Evolutionary conservation across 2,113 vertebrate species (phyloP), one percentile per base, ranked within the genome.

Genomic region (Sula dactylatra): DNA sequence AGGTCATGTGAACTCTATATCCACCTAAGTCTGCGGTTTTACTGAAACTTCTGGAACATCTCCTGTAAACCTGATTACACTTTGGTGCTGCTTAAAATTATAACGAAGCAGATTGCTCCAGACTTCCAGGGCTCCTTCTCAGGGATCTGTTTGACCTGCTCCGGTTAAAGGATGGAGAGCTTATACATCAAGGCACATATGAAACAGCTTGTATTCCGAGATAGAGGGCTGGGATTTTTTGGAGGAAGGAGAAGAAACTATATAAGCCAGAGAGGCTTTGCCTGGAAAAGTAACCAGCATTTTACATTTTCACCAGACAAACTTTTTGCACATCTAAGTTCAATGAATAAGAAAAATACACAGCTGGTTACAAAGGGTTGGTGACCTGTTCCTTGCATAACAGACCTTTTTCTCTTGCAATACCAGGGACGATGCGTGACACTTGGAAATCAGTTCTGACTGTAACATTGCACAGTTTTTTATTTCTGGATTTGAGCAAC

Each of bases 151-250:
- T 67, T 49, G 47, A 56, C 49, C 54, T 34, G 34, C 64, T 79
- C 32, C 22, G 27, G 11, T 19, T 59, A 31, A 65, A 82, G 31
- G 71, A 38, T n/a, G 56, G 90, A 92, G 56, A 91, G 45, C 19
- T 72, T 26, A 2, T 2, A 44, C 56, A 59, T 74, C 56, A 64
- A 88, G 61, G 71, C 40, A 69, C 3, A 0, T 17, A 17, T 0
- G 4, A 69, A 82, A 26, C 54, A 54, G 17, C 64, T 42, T 55
- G 45, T 77, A 76, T 44, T 78, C 38, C 44, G 52, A 56, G 73
- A 27, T 0, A 58, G n/a, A 71, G 13, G 29, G 7, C 29, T 55
- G 56, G 29, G 20, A 27, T 38, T n/a, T 93, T 82, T 89, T 58
- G 3, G 58, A 93, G 18, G 25, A 34, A 78, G 40, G 13, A 27